Percentiles rank a stretch among this genome's conserved stretches.
Evolutionary conservation across 2,113 vertebrate species (phyloP).

Genomic region (Brevimyrus niger): DNA sequence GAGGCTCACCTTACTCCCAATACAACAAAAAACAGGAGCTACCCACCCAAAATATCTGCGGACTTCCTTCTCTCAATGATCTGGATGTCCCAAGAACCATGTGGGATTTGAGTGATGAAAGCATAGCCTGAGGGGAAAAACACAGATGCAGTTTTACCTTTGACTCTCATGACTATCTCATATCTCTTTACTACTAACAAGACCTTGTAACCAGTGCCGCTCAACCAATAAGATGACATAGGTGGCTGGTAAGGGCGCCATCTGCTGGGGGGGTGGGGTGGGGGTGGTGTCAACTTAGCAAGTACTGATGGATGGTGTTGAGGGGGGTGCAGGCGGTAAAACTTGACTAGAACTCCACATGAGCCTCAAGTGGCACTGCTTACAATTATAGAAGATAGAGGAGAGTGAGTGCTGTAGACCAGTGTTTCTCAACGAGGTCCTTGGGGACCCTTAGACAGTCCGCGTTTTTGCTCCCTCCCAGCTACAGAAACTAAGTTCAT

Average conservation of each 20-base stretch:
- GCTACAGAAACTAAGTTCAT: too few species aligned
- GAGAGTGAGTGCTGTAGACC: not conserved
- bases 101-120: conserved; percentile 89
- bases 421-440: not conserved
- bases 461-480: not conserved
- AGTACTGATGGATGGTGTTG: not conserved
- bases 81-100: conserved; percentile 91
- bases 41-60: conserved; percentile 83
- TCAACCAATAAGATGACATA: not conserved
- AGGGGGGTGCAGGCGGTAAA: not conserved
- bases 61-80: conserved; percentile 94
- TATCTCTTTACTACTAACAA: not conserved
- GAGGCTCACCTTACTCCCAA: not conserved
- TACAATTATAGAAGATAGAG: not conserved
- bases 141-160: not conserved
- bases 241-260: not conserved
- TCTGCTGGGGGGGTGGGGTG: not conserved
- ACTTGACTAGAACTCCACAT: not conserved
- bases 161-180: not conserved
- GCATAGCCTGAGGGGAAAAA: conserved; percentile 69
- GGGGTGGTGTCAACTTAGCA: too few species aligned
- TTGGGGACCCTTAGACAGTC: not conserved
- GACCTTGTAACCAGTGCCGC: not conserved
- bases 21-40: not conserved
- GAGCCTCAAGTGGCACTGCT: not conserved